Evolutionary conservation across 2,888 invertebrate species (phyloP).

Genomic region (Eretmocerus hayati): DNA sequence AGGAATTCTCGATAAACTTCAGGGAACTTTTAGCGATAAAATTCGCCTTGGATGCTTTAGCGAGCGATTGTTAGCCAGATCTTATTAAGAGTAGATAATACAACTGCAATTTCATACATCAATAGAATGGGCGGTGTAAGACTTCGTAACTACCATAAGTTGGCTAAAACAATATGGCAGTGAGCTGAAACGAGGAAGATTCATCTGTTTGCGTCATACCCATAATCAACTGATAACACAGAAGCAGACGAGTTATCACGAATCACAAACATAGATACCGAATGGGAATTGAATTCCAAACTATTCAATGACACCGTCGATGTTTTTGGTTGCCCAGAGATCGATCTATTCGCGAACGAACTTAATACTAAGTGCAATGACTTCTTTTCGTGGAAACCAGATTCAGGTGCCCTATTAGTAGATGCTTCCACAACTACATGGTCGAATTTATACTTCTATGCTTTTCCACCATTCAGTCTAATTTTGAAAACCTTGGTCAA

Average conservation of each 20-base stretch:
- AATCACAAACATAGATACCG: slow-evolving; percentile 20
- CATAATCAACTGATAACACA: slow-evolving; percentile 20
- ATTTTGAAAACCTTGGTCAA: slow-evolving; percentile 9
- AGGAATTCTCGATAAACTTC: background rate
- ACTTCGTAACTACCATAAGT: slow-evolving; percentile 13
- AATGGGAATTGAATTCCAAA: slow-evolving; percentile 18
- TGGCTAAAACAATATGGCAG: slow-evolving; percentile 3
- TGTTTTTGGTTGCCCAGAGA: slow-evolving; percentile 9
- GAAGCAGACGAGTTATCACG: slow-evolving; percentile 29
- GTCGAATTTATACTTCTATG: slow-evolving; percentile 11
- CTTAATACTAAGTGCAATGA: slow-evolving; percentile 17
- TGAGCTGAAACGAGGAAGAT: slow-evolving; percentile 23
- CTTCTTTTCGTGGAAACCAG: slow-evolving; percentile 13
- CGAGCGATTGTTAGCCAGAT: slow-evolving; percentile 20
- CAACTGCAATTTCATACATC: slow-evolving; percentile 24
- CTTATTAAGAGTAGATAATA: slow-evolving; percentile 26
- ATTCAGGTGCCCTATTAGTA: slow-evolving; percentile 7
- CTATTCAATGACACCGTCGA: slow-evolving; percentile 11
- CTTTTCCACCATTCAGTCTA: slow-evolving; percentile 16
- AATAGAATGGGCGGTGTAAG: slow-evolving; percentile 25
- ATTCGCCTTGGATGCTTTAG: slow-evolving; percentile 1
- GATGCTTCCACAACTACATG: slow-evolving; percentile 22
- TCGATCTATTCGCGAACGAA: slow-evolving; percentile 22
- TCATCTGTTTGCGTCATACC: slow-evolving; percentile 25
- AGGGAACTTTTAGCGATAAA: background rate